Evolutionary conservation across 2,113 vertebrate genomes (phyloP).

Genomic region (Suncus etruscus): DNA sequence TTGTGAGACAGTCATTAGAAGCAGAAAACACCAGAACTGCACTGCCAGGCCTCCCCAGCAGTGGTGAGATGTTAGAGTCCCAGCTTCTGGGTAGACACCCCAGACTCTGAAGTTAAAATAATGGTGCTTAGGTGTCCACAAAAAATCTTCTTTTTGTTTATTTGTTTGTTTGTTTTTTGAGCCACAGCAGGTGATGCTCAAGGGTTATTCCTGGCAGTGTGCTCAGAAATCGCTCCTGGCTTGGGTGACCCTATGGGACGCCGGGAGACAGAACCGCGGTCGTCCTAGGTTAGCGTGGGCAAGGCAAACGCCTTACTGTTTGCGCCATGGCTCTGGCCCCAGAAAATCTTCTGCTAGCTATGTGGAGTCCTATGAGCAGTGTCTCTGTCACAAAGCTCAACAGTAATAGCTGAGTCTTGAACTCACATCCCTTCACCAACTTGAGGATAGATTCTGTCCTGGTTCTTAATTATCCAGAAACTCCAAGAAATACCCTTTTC

Average conservation of each 20-base stretch:
- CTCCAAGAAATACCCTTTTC: not conserved
- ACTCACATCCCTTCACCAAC: not conserved
- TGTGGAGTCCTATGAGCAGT: not conserved
- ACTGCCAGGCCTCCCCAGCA: not conserved
- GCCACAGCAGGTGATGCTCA: too few relatives aligned
- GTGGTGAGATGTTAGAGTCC: not conserved
- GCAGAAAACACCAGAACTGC: not conserved
- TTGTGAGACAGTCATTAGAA: not conserved
- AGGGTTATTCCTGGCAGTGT: too few relatives aligned
- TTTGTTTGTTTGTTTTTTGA: too few relatives aligned
- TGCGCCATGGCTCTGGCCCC: too few relatives aligned
- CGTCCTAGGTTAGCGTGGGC: too few relatives aligned
- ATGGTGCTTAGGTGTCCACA: not conserved
- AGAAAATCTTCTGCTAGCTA: not conserved
- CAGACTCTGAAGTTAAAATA: conserved; percentile 3
- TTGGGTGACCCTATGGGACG: too few relatives aligned
- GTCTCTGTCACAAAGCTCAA: not conserved
- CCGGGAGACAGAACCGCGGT: too few relatives aligned
- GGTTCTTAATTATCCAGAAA: not conserved
- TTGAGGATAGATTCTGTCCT: not conserved
- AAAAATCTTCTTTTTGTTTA: too few relatives aligned
- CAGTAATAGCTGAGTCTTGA: not conserved
- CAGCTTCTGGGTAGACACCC: not conserved
- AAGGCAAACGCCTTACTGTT: too few relatives aligned
- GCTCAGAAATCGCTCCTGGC: too few relatives aligned